phyloP scores from a whole-genome alignment of 2,888 invertebrate species.

The Polietes domitor region DNA sequence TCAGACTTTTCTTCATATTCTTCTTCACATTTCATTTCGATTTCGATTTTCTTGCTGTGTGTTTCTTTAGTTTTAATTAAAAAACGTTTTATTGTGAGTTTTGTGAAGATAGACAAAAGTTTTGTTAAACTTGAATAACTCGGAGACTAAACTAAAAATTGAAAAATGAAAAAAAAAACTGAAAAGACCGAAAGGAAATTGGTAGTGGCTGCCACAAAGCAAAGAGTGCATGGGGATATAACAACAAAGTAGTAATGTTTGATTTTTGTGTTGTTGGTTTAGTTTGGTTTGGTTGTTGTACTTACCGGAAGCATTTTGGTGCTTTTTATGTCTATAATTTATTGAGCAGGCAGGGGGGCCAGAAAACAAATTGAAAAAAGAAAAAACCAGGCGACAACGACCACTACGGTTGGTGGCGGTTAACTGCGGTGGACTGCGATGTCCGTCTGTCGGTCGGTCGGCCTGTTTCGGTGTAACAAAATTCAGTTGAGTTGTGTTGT shows the following conservation, averaged over 20 bases:
- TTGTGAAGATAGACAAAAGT: too few relatives aligned
- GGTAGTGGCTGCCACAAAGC: not conserved
- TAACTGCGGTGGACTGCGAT: not conserved
- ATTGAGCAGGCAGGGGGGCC: slow-evolving; percentile 44
- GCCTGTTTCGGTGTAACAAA: slow-evolving; percentile 57
- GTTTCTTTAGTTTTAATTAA: not conserved
- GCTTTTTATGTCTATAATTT: slow-evolving; percentile 66
- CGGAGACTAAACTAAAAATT: not conserved
- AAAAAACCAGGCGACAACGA: slow-evolving; percentile 37
- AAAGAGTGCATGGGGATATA: not conserved
- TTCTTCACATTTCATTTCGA: not conserved
- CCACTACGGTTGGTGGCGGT: slow-evolving; percentile 34
- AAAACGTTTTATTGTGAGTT: not conserved
- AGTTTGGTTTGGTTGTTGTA: slow-evolving; percentile 53
- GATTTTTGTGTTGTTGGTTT: slow-evolving; percentile 28
- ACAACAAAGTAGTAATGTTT: slow-evolving; percentile 27
- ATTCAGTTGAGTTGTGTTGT: slow-evolving; percentile 60
- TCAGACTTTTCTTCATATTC: too few relatives aligned
- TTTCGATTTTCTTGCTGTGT: not conserved
- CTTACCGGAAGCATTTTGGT: slow-evolving; percentile 79
- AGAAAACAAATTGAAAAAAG: not conserved
- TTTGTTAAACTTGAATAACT: not conserved
- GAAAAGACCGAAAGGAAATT: slow-evolving; percentile 13
- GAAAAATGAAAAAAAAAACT: not conserved
- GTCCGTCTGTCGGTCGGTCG: slow-evolving; percentile 27